These are phyloP conservation scores for Antheraea yamamai DNA, from an alignment of 2,888 invertebrate species.

Conservation along the genomic window DNA sequence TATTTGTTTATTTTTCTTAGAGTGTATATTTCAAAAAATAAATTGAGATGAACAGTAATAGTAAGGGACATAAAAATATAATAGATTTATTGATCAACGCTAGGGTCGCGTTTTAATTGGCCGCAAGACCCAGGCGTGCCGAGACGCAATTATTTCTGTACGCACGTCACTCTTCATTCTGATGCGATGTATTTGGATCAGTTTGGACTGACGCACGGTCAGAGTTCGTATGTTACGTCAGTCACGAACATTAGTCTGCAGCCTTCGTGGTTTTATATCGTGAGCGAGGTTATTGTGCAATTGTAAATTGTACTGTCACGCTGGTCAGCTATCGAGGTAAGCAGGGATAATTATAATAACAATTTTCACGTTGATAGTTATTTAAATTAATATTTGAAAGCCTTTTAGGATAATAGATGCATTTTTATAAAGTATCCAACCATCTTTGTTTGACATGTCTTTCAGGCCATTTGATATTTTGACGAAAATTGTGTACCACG, in stretches of 20 bases:
- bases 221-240: constrained; percentile 14
- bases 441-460: too few relatives aligned
- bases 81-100: neutral
- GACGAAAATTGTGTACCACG: too few relatives aligned
- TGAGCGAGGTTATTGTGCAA: constrained; percentile 10
- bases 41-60: too few relatives aligned
- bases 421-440: neutral
- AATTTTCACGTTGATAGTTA: neutral
- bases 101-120: constrained; percentile 19
- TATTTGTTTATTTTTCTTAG: too few relatives aligned
- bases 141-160: constrained; percentile 17
- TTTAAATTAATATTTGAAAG: neutral
- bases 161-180: constrained; percentile 28
- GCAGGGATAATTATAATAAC: constrained; percentile 7
- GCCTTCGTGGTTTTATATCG: constrained; percentile 11
- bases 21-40: too few relatives aligned
- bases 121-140: constrained; percentile 10
- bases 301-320: constrained; percentile 10
- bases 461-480: too few relatives aligned
- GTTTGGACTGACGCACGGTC: constrained; percentile 14
- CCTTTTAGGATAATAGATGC: neutral
- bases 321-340: constrained; percentile 8
- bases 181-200: constrained; percentile 30
- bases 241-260: constrained; percentile 9
- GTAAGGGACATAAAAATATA: neutral